Base-by-base conservation (phyloP, 2,888 invertebrate species). In the Xanthia icteritia region DNA sequence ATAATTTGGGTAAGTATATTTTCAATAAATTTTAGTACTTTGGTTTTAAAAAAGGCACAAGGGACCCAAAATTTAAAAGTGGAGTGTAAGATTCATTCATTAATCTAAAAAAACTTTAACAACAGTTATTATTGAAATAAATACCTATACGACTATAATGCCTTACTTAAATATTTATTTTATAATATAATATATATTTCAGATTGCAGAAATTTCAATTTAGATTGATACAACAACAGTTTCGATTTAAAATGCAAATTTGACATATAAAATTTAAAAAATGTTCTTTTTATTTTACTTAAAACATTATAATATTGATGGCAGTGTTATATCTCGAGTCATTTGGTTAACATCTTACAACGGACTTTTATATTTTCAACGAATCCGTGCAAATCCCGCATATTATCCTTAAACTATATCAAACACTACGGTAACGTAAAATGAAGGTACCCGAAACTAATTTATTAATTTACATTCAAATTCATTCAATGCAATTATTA, bases 1-100 rank as follows among this genome's bases (percentile, higher is more conserved):
- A 87, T 80, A 79, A 68, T 76, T 86, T 84, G 77, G 69, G 86
- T 70, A 80, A 73, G 68, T 85, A 82, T 82, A 85, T 80, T 77
- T 84, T 78, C 83, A 88, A 86, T 80, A 84, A 85, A 88, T 87
- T 87, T 89, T 90, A 89, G 86, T 87, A 87, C 88, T 88, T 89
- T 81, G 86, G 85, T 90, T 90, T 88, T 80, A 92, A 94, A 91
- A 90, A 94, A 94, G 94, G 94, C 94, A 94, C 94, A 91, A 91
- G 89, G 89, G 91, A 93, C 89, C 85, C 77, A 87, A 89, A 90
- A 89, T 83, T 86, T 73, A 86, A 84, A 87, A 78, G 73, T 79
- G 66, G 61, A 73, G 69, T 72, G 58, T 69, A 64, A 72, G 68
- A 77, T 85, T 76, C 77, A 83, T 83, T 77, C 80, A 83, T 83